Base-by-base conservation (phyloP, 2,888 invertebrate species). In the Philonicus albiceps region DNA sequence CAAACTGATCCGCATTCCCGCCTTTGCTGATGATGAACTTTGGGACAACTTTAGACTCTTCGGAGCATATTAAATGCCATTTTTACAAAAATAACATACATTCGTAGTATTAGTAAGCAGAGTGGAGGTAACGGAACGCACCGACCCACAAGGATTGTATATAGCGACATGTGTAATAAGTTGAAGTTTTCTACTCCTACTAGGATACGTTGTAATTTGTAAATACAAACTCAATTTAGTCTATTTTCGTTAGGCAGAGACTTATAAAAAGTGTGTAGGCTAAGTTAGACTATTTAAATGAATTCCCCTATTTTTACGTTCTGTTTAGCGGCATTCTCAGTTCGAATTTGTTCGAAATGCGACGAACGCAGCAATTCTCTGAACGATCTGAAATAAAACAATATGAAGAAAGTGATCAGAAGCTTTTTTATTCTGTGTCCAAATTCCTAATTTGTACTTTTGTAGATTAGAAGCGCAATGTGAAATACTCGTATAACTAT, bases 241-340 rank as follows among this genome's bases (percentile, higher is more conserved):
- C 19, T 64, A 83, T 83, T 83, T 83, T 64, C 55, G 34, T 83
- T 83, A 64, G 64, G 43, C 64, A 83, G 37, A 83, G 37, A 83
- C 27, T 64, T 83, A 64, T 83, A 30, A 64, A 37, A 64, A 64
- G 11, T 64, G 64, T 83, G 30, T 53, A 34, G 55, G 78, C 49
- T 78, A 78, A 78, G 78, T 37, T 83, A 83, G 81, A 83, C 8
- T 81, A 81, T 81, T 81, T 81, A 81, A 81, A 81, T 81, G 34
- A 34, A 81, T 55, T 83, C 19, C 64, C 64, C 64, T 64, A 64
- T 64, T 64, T 64, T 64, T 64, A 64, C 64, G 64, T 64, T 64
- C 64, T 22, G 64, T 64, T 64, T 64, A 64, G 64, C 64, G 64
- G 64, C 64, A 64, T 64, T 64, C 64, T 75, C 22, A 37, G 37